Evolutionary conservation across 2,113 vertebrate genomes (phyloP), one percentile per base, ranked within the genome.

Genomic region (Agelaius phoeniceus): DNA sequence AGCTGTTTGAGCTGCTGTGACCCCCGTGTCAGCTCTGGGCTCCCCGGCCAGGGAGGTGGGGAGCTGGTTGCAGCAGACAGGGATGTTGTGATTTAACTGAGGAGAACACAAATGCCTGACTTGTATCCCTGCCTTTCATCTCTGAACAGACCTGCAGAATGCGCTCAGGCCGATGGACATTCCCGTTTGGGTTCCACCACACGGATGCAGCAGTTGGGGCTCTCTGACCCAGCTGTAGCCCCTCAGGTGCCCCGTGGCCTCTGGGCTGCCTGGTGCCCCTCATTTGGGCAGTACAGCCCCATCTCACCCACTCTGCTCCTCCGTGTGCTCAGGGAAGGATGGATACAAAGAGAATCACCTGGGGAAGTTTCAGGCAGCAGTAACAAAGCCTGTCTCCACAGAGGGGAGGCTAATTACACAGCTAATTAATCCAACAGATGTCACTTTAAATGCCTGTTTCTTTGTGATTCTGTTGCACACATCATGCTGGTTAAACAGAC

Each of bases 361-460:
- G 97, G 95, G 97, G 93, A 95, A 93, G 94, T 96, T 95, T 95
- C 94, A 92, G 94, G 91, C 97, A 91, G 94, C 93, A 84, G 94
- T 51, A 63, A 94, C 95, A 95, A 97, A 97, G 96, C 96, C 96
- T 52, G 7, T 80, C 94, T 97, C 97, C 91, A 91, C 94, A 11
- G 80, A 97, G 95, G 95, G 95, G 96, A 93, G 89, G 88, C 95
- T 97, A 97, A 97, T 98, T 97, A 97, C 95, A 97, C 97, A 97
- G 97, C 96, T 97, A 97, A 98, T 98, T 97, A 97, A 97, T 95
- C 97, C 96, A 97, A 90, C 98, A 98, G 97, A 97, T 98, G 97
- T 97, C 96, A 94, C 81, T 93, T 95, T 95, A 94, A 97, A 96
- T 94, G 97, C 95, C 97, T 94, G 52, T 91, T 97, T 97, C 97